These are phyloP conservation scores for Pseudonaja textilis DNA, from an alignment of 2,113 vertebrate genomes.

Conservation along the genomic window DNA sequence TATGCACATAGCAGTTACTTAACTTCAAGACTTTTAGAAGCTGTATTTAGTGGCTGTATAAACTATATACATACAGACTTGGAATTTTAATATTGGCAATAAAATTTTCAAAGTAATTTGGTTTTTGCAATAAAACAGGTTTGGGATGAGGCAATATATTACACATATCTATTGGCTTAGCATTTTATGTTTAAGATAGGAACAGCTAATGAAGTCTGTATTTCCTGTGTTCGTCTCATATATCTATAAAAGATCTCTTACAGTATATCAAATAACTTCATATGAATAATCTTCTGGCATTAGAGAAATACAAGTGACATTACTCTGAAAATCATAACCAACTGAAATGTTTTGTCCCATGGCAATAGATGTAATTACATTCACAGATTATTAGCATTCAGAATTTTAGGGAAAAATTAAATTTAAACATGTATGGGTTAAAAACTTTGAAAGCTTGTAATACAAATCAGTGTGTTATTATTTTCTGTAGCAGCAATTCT, in stretches of 20 bases:
- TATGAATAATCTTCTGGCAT: slow-evolving; percentile 65
- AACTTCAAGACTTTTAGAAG: slow-evolving; percentile 53
- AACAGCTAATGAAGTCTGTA: slow-evolving; percentile 71
- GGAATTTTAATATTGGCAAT: slow-evolving; percentile 78
- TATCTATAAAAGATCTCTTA: slow-evolving; percentile 73
- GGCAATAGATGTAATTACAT: slow-evolving; percentile 2
- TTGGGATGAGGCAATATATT: slow-evolving; percentile 79
- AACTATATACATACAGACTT: slow-evolving; percentile 58
- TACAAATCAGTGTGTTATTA: neutral
- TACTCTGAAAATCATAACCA: slow-evolving; percentile 55
- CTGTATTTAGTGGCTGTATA: slow-evolving; percentile 56
- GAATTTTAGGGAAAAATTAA: slow-evolving; percentile 11
- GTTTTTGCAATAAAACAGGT: slow-evolving; percentile 85
- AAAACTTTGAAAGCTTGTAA: neutral
- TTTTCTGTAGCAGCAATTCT: rapidly evolving
- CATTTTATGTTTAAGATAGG: slow-evolving; percentile 76
- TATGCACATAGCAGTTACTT: slow-evolving; percentile 42
- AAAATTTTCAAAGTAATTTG: slow-evolving; percentile 76
- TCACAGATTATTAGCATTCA: slow-evolving; percentile 13
- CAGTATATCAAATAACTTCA: slow-evolving; percentile 73
- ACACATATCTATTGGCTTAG: slow-evolving; percentile 78
- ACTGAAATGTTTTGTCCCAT: slow-evolving; percentile 29
- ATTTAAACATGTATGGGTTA: neutral
- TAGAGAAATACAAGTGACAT: slow-evolving; percentile 52
- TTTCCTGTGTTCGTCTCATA: slow-evolving; percentile 69